Base-by-base conservation (phyloP, 2,113 vertebrate genomes). In the Uria aalge region DNA sequence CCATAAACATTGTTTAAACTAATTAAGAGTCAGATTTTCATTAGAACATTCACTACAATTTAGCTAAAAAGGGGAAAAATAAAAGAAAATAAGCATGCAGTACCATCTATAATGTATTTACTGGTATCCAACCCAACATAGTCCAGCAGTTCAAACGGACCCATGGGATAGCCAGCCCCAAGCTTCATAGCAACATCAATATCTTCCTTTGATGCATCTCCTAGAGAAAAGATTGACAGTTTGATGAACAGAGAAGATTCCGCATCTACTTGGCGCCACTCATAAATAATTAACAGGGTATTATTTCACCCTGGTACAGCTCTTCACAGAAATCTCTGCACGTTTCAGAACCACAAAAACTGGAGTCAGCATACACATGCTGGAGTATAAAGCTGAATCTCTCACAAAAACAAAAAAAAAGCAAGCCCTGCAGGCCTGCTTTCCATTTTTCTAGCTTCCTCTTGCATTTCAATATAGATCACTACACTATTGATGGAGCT, bases 201-300 rank as follows among this genome's bases (percentile, higher is more conserved):
- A 98, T 99, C 99, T 87, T 99, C 99, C 98, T 99, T 99, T 90
- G 99, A 99, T 40, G 99, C 99, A 45, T 99, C 98, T 68, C 99
- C 99, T 99, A 78, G 38, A 92, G 36, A 95, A 83, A 93, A 93
- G 88, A 97, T 96, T 92, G 93, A 98, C 96, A 97, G 90, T 79
- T 91, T 80, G 90, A 96, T 94, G 86, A 97, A 91, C 78, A 96
- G 68, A 96, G 92, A 96, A 92, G 90, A 95, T 82, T 74, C 77
- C 0, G 0, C 67, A 79, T 94, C 82, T 89, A 38, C 80, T 91
- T 85, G 94, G 87, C 84, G 74, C 83, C 69, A 78, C 79, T 77
- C 56, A 84, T 91, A 95, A 97, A 97, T 95, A 97, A 97, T 97
- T 89, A 91, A 96, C 53, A 85, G 10, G 14, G 59, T 90, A 89